A percentile compares a stretch with the other conserved stretches of the same genome.
phyloP scores from a whole-genome alignment of 2,113 vertebrate genomes.

The Puffinus mauretanicus region DNA sequence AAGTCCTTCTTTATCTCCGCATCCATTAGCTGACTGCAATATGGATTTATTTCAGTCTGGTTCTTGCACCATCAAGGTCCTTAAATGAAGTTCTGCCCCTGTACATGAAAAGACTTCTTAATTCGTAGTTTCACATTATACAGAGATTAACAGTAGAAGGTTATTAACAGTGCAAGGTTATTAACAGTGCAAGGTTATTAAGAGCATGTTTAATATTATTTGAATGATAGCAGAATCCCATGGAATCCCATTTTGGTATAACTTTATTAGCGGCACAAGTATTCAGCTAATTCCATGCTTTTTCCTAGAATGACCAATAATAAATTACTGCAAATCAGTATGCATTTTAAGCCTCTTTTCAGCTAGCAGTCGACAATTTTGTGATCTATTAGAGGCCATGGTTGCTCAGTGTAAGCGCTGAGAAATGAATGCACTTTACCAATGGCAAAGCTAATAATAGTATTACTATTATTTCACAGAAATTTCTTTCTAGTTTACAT shows the following conservation, averaged over 20 bases:
- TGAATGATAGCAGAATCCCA: conserved; percentile 6
- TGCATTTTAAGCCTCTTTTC: conserved; percentile 35
- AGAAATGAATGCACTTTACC: not conserved
- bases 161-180: conserved; percentile 46
- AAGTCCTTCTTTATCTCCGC: not conserved
- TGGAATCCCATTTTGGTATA: conserved; percentile 30
- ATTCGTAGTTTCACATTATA: conserved; percentile 30
- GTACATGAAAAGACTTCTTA: conserved; percentile 51
- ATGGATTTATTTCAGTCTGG: conserved; percentile 29
- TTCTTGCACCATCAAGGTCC: conserved; percentile 18
- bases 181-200: conserved; percentile 56
- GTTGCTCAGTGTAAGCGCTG: not conserved
- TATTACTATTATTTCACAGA: not conserved
- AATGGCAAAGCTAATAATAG: not conserved
- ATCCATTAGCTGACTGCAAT: conserved; percentile 10
- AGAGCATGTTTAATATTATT: conserved; percentile 47
- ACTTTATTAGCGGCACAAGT: conserved; percentile 1
- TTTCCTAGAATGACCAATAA: conserved; percentile 10
- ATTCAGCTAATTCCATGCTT: conserved; percentile 6
- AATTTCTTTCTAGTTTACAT: not conserved
- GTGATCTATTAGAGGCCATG: not conserved
- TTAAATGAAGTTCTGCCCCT: conserved; percentile 32
- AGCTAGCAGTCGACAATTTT: not conserved
- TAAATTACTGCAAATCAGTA: conserved; percentile 37
- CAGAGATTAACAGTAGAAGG: conserved; percentile 32